Evolutionary conservation across 1,140 invertebrate genomes (phyloP).

Genomic region (Drosophila fuyamai): DNA sequence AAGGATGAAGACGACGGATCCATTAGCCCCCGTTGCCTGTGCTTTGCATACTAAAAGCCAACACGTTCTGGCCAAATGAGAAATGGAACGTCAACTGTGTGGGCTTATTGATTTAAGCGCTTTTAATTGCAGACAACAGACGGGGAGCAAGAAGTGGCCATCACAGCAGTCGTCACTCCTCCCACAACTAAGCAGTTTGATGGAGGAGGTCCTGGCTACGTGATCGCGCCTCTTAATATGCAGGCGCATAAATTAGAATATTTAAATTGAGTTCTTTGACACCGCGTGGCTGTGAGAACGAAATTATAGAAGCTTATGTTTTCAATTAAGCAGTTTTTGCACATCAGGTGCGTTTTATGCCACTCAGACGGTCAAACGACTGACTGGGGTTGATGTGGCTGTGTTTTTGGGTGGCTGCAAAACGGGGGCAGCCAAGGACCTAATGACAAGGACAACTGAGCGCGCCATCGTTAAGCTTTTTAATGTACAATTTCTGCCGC

Average conservation of each 20-base stretch:
- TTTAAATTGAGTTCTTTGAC: constrained; percentile 54
- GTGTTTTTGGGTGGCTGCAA: neutral
- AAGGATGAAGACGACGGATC: neutral
- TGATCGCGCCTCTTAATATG: constrained; percentile 68
- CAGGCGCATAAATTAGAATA: constrained; percentile 74
- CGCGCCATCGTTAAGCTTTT: constrained; percentile 64
- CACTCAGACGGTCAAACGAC: constrained; percentile 49
- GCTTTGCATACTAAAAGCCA: constrained; percentile 61
- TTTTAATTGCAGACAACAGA: constrained; percentile 68
- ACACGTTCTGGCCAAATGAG: constrained; percentile 55
- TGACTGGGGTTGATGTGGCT: neutral
- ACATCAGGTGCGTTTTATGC: constrained; percentile 80
- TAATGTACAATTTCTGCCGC: constrained; percentile 60
- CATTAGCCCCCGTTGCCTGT: constrained; percentile 22
- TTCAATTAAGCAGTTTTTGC: constrained; percentile 80
- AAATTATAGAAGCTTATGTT: constrained; percentile 80
- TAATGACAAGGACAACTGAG: constrained; percentile 60
- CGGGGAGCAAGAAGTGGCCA: constrained; percentile 22
- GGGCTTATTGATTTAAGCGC: constrained; percentile 68
- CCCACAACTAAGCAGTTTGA: neutral
- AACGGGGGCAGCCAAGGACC: constrained; percentile 27
- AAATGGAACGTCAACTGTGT: constrained; percentile 57
- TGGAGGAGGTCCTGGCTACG: constrained; percentile 17
- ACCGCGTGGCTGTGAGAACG: constrained; percentile 23
- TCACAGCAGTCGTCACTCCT: neutral